These are phyloP conservation scores for Acanthococcus lagerstroemiae DNA, from an alignment of 2,888 invertebrate species.

Conservation along the genomic window DNA sequence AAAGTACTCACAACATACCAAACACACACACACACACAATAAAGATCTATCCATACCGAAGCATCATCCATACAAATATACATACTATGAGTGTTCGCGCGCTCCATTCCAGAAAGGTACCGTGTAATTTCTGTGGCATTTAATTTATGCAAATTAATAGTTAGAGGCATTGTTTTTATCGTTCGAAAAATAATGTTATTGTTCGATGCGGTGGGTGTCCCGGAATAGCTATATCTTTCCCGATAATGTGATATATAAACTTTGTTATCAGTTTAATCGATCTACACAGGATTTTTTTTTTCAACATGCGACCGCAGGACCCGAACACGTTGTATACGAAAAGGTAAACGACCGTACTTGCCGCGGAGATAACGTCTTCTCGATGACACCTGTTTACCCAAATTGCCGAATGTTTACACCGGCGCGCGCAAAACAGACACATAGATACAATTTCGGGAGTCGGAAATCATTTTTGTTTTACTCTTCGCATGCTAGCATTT, in stretches of 20 bases:
- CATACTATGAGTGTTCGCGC: not conserved
- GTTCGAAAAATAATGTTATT: not conserved
- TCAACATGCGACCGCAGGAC: not conserved
- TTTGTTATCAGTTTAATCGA: conserved; percentile 6
- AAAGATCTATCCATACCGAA: no score
- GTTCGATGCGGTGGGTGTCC: conserved; percentile 9
- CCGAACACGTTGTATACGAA: not conserved
- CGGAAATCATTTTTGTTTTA: no score
- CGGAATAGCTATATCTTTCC: conserved; percentile 1
- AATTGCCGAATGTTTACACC: not conserved
- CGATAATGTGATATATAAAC: conserved; percentile 5
- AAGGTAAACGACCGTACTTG: not conserved
- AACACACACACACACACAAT: no score
- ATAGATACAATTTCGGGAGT: no score
- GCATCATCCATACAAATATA: no score
- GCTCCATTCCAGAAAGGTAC: not conserved
- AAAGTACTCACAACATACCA: no score
- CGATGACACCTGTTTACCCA: not conserved
- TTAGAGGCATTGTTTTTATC: conserved; percentile 6
- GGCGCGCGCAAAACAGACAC: no score
- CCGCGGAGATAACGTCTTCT: not conserved
- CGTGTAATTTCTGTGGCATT: conserved; percentile 10
- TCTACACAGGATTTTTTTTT: not conserved
- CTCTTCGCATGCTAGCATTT: no score
- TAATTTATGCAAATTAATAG: conserved; percentile 14